phyloP scores from a whole-genome alignment of 2,888 invertebrate species.

The Apodemia mormo region DNA sequence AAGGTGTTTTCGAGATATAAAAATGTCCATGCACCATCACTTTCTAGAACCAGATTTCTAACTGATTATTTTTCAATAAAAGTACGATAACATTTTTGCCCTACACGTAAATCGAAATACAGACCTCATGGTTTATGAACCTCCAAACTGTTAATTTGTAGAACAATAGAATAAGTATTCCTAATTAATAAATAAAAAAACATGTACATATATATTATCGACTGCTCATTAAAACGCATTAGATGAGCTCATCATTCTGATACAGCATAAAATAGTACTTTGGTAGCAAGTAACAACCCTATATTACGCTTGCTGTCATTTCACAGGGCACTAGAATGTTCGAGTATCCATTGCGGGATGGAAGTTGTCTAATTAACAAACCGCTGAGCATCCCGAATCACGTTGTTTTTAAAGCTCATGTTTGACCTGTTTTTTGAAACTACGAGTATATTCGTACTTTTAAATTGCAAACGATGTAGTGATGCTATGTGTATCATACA shows the following conservation, averaged over 20 bases:
- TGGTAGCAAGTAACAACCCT: conserved; percentile 21
- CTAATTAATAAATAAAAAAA: too few relatives aligned
- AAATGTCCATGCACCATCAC: too few relatives aligned
- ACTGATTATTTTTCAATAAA: too few relatives aligned
- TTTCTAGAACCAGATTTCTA: too few relatives aligned
- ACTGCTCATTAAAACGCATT: conserved; percentile 14
- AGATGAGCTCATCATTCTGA: conserved; percentile 7
- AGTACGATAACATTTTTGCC: too few relatives aligned
- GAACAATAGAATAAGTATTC: too few relatives aligned
- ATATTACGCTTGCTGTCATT: conserved; percentile 37
- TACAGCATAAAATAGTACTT: conserved; percentile 14
- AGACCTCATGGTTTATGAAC: too few relatives aligned
- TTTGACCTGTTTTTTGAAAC: conserved; percentile 24
- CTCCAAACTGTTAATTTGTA: too few relatives aligned
- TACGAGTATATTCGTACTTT: conserved; percentile 2
- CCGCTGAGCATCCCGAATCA: conserved; percentile 48
- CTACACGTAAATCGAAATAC: too few relatives aligned
- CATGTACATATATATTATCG: background rate
- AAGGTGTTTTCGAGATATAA: too few relatives aligned
- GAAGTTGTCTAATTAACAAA: conserved; percentile 71
- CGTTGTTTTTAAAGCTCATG: conserved; percentile 27
- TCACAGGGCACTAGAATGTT: conserved; percentile 48
- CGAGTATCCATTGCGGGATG: conserved; percentile 50
- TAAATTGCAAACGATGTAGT: background rate
- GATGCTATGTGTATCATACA: background rate